Evolutionary conservation across 2,797 vertebrate species (phyloP).

Genomic region (Pseudochaenichthys georgianus): DNA sequence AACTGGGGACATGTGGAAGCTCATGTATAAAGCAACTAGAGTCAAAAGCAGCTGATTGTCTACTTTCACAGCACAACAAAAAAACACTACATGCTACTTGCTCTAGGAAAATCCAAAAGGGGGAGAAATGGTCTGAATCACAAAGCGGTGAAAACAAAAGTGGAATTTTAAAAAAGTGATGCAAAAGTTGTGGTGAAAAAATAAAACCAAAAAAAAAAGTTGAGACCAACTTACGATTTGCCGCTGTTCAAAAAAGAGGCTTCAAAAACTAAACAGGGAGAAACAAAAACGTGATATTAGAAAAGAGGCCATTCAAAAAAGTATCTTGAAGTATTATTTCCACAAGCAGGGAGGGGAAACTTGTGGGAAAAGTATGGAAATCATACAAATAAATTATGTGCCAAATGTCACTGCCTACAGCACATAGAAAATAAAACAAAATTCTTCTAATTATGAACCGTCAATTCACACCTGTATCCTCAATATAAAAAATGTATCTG

Average conservation of each 20-base stretch:
- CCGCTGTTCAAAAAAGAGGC: constrained; percentile 79
- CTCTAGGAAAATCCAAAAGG: constrained; percentile 50
- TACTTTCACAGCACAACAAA: constrained; percentile 54
- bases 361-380: not conserved
- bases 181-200: constrained; percentile 64
- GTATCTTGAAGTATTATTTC: constrained; percentile 9
- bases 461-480: not conserved
- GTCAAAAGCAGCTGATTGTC: constrained; percentile 32
- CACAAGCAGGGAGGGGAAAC: constrained; percentile 14
- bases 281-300: constrained; percentile 74
- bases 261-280: constrained; percentile 80
- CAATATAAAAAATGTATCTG: not conserved
- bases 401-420: not conserved
- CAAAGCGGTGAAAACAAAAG: constrained; percentile 58
- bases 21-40: not conserved
- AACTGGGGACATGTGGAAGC: constrained; percentile 14
- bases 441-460: no score
- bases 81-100: constrained; percentile 62
- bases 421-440: no score
- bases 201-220: constrained; percentile 45
- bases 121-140: constrained; percentile 30
- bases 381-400: not conserved
- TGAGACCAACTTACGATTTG: constrained; percentile 84
- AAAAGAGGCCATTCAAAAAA: constrained; percentile 43
- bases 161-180: constrained; percentile 55